Evolutionary conservation across 2,797 vertebrate genomes (phyloP).

Genomic region (Avahi laniger): DNA sequence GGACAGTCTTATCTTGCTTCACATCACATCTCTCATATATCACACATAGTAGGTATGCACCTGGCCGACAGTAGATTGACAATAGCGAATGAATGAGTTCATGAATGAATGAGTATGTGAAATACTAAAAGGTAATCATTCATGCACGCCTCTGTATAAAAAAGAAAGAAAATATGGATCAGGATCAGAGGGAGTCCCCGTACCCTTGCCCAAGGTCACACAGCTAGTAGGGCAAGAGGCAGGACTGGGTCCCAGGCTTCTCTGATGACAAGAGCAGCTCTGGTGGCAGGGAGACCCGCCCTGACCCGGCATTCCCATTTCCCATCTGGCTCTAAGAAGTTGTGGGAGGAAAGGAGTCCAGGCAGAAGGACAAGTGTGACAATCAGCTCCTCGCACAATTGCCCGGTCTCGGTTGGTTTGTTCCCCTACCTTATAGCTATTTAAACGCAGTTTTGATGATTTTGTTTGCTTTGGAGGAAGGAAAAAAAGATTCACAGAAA

Average conservation of each 20-base stretch:
- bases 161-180: not conserved
- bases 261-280: too few relatives aligned
- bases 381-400: not conserved
- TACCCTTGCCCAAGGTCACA: not conserved
- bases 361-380: not conserved
- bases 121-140: not conserved
- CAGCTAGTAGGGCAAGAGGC: not conserved
- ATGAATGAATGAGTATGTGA: not conserved
- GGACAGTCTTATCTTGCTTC: not conserved
- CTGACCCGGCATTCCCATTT: too few relatives aligned
- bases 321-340: not conserved
- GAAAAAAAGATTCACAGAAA: slow-evolving; percentile 31
- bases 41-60: not conserved
- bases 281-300: too few relatives aligned
- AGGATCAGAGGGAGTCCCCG: not conserved
- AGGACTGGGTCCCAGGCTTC: too few relatives aligned
- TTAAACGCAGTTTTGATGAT: slow-evolving; percentile 66
- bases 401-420: not conserved
- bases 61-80: not conserved
- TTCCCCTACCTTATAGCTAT: not conserved
- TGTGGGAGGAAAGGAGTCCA: not conserved
- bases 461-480: slow-evolving; percentile 60
- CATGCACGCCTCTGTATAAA: not conserved
- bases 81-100: too few relatives aligned
- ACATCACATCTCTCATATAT: not conserved